Conservation (phyloP, 2,797 vertebrate genomes). For the Labeo calbasu region DNA sequence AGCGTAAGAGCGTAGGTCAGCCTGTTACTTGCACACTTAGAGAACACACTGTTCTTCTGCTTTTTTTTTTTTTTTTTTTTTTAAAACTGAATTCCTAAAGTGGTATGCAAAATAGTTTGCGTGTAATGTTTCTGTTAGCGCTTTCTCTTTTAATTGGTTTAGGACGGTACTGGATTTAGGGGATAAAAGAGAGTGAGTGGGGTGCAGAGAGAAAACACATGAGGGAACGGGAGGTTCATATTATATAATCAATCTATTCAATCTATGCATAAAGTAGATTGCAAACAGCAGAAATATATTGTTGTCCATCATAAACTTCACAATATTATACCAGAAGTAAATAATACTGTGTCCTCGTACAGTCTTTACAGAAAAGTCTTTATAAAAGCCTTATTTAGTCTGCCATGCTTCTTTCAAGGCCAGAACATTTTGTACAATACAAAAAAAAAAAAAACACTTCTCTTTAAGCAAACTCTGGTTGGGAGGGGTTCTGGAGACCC, state of each 20-base stretch:
- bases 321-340: neutral
- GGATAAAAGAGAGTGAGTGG: neutral
- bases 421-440: conserved; percentile 43
- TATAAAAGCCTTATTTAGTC: neutral
- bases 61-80: conserved; percentile 13
- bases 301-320: neutral
- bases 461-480: neutral
- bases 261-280: neutral
- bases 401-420: neutral
- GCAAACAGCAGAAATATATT: neutral
- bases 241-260: conserved; percentile 3
- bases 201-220: neutral
- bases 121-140: neutral
- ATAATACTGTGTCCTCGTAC: neutral
- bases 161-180: neutral
- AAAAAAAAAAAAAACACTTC: neutral
- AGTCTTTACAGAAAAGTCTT: neutral
- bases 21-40: neutral
- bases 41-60: conserved; percentile 10
- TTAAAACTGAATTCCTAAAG: neutral
- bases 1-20: neutral
- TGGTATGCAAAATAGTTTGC: neutral
- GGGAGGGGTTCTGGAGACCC: conserved; percentile 1
- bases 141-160: conserved; percentile 1
- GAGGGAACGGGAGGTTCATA: neutral